These are phyloP conservation scores for Zoanthus sansibaricus DNA, from an alignment of 92 coral and sea anemone genomes.

Conservation along the genomic window DNA sequence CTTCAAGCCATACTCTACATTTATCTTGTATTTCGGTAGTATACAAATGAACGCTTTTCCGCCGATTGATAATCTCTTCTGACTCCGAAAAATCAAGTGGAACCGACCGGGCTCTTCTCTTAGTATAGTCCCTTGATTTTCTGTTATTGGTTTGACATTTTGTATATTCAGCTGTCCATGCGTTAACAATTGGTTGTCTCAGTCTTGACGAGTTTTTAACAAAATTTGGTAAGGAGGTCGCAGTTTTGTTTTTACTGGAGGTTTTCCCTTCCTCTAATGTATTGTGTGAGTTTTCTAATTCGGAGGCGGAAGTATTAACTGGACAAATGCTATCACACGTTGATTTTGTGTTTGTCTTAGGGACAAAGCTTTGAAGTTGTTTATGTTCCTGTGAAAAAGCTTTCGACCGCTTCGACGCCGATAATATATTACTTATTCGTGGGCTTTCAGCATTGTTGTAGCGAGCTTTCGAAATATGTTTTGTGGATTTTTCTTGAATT, in stretches of 20 bases:
- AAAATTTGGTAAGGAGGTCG: neutral
- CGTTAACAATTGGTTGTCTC: neutral
- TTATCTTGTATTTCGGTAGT: constrained; percentile 76
- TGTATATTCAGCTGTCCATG: constrained; percentile 16
- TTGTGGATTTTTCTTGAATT: neutral
- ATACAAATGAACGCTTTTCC: constrained; percentile 68
- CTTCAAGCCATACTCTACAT: constrained; percentile 78
- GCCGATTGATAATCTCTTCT: constrained; percentile 40
- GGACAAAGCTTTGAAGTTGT: neutral
- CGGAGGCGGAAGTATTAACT: neutral
- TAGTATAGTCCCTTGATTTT: neutral
- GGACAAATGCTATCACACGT: constrained; percentile 15
- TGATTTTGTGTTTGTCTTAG: constrained; percentile 23
- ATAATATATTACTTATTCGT: neutral
- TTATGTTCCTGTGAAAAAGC: constrained; percentile 1
- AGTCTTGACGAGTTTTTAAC: neutral
- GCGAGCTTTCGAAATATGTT: neutral
- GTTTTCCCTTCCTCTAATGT: neutral
- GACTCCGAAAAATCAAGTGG: neutral
- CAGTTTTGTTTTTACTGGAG: neutral
- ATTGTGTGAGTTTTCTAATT: neutral
- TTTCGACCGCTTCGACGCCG: constrained; percentile 1
- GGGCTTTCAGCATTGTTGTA: constrained; percentile 9
- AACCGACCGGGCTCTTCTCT: neutral
- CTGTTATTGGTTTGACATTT: neutral